Evolutionary conservation across 2,113 vertebrate species (phyloP).

Genomic region (Alouatta palliata): DNA sequence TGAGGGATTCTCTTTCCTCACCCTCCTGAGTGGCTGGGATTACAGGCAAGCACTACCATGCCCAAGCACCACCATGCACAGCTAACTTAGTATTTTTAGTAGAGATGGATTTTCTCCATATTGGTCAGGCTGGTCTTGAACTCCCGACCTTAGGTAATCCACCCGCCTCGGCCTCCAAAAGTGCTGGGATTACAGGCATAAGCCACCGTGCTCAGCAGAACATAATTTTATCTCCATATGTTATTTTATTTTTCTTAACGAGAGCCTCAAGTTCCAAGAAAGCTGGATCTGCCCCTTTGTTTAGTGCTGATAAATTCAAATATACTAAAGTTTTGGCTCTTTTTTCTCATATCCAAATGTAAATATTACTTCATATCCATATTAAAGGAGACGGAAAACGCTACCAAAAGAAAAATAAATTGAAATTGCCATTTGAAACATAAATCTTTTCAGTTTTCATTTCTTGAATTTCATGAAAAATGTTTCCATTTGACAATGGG

Average conservation of each 20-base stretch:
- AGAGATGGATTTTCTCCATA: too few species aligned
- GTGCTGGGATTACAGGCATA: too few species aligned
- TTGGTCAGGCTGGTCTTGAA: too few species aligned
- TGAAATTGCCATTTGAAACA: not conserved
- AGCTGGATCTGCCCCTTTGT: not conserved
- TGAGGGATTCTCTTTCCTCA: too few species aligned
- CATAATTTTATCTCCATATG: not conserved
- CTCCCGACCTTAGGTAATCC: too few species aligned
- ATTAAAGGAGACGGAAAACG: not conserved
- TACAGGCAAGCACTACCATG: too few species aligned
- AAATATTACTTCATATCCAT: not conserved
- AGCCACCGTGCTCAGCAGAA: not conserved
- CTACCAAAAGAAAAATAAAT: not conserved
- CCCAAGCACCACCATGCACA: too few species aligned
- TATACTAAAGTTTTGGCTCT: not conserved
- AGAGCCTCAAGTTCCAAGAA: not conserved
- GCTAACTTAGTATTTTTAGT: too few species aligned
- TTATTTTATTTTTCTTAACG: not conserved
- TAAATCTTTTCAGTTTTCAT: not conserved
- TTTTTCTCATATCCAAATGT: not conserved
- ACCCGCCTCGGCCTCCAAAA: too few species aligned
- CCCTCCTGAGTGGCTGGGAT: too few species aligned
- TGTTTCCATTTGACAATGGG: not conserved
- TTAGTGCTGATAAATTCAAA: not conserved
- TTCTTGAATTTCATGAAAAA: constrained; percentile 36